phyloP scores from a whole-genome alignment of 2,113 vertebrate species.

The Hyaena hyaena region DNA sequence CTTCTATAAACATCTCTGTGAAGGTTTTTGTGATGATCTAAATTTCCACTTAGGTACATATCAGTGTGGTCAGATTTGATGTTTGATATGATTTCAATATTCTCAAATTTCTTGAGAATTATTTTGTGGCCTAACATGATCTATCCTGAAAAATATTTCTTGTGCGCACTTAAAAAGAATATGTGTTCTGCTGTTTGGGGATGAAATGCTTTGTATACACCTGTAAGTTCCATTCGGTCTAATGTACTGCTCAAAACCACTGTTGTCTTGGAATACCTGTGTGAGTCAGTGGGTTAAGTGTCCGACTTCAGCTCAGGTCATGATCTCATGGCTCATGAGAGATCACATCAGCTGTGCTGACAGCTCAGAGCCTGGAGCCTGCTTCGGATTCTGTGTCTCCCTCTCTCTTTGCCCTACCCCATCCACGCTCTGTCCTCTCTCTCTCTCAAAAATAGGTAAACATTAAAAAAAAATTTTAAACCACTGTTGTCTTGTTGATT shows the following conservation, averaged over 20 bases:
- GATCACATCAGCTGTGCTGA: too few relatives aligned
- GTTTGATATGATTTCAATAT: not conserved
- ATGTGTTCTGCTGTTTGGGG: not conserved
- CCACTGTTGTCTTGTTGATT: not conserved
- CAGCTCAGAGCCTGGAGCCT: too few relatives aligned
- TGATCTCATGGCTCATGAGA: too few relatives aligned
- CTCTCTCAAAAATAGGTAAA: too few relatives aligned
- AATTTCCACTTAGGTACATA: not conserved
- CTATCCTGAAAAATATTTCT: not conserved
- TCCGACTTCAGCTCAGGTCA: too few relatives aligned
- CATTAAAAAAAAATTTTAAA: too few relatives aligned
- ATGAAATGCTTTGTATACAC: not conserved
- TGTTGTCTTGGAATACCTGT: not conserved
- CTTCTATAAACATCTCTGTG: not conserved
- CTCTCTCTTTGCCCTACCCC: too few relatives aligned
- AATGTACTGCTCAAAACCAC: not conserved
- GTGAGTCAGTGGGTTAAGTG: too few relatives aligned
- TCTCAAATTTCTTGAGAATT: not conserved
- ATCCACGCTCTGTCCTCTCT: too few relatives aligned
- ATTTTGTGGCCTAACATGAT: not conserved
- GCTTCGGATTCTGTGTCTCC: too few relatives aligned
- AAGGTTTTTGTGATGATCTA: not conserved
- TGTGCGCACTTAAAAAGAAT: not conserved
- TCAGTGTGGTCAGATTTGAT: not conserved
- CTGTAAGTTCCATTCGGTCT: not conserved